Evolutionary conservation across 2,888 invertebrate species (phyloP).

Genomic region (Mesochorus sp.): DNA sequence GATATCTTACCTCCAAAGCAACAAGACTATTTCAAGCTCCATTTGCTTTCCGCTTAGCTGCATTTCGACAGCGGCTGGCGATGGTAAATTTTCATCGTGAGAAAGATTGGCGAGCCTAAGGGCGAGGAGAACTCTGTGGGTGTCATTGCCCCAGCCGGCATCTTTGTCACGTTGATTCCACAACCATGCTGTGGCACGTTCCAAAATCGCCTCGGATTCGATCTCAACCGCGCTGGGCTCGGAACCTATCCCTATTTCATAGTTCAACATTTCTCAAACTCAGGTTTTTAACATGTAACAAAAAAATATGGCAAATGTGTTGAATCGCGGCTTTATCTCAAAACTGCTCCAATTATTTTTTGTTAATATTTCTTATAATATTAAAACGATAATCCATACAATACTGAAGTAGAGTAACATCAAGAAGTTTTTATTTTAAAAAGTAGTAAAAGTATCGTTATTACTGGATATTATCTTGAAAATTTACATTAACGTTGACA

Average conservation of each 20-base stretch:
- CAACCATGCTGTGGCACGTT: conserved; percentile 89
- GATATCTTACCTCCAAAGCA: conserved; percentile 88
- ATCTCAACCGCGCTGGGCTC: conserved; percentile 49
- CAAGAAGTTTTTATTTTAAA: neutral
- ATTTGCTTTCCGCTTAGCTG: conserved; percentile 93
- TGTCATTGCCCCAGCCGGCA: conserved; percentile 93
- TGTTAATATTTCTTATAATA: no score
- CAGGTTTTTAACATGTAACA: neutral
- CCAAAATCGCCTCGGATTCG: conserved; percentile 84
- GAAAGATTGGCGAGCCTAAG: conserved; percentile 87
- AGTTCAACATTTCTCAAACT: conserved; percentile 24
- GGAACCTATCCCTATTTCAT: conserved; percentile 47
- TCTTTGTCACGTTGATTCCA: conserved; percentile 88
- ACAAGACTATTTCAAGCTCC: conserved; percentile 92
- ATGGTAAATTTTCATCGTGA: conserved; percentile 84
- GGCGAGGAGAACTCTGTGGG: conserved; percentile 91
- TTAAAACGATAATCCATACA: no score
- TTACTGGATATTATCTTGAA: no score
- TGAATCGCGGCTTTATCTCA: no score
- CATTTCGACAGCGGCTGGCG: conserved; percentile 86
- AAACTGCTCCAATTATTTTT: no score
- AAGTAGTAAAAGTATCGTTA: no score
- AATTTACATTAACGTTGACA: no score
- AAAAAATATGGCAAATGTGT: conserved; percentile 12
- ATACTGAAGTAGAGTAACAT: neutral